Conservation (phyloP, 92 coral and sea anemone species). For the Epizoanthus stellaris region DNA sequence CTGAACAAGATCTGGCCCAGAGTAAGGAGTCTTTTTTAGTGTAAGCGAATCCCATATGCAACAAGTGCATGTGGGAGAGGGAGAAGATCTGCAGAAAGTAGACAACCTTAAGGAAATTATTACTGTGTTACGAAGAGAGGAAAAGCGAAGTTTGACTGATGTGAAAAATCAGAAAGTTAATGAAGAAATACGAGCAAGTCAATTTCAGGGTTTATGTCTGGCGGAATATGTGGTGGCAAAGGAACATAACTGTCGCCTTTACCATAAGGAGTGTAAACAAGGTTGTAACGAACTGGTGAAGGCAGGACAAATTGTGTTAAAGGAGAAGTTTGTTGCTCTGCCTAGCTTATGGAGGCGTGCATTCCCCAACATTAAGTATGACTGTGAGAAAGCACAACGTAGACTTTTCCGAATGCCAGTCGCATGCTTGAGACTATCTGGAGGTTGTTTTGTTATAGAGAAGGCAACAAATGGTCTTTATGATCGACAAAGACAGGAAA, state of each 20-base stretch:
- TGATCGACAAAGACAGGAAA: conserved; percentile 27
- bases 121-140: conserved; percentile 22
- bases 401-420: conserved; percentile 61
- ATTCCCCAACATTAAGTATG: conserved; percentile 53
- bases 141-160: conserved; percentile 36
- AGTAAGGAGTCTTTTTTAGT: conserved; percentile 20
- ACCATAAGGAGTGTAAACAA: conserved; percentile 39
- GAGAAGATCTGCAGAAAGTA: background rate
- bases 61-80: conserved; percentile 11
- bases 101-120: background rate
- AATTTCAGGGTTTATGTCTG: conserved; percentile 23
- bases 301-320: conserved; percentile 34
- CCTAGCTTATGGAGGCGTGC: conserved; percentile 56
- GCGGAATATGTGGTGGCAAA: conserved; percentile 32
- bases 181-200: conserved; percentile 42
- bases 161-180: conserved; percentile 30
- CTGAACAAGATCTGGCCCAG: background rate
- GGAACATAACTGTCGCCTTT: conserved; percentile 24
- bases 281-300: conserved; percentile 25
- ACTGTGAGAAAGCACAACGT: conserved; percentile 65
- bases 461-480: conserved; percentile 35
- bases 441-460: conserved; percentile 42
- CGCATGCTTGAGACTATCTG: conserved; percentile 16
- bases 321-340: conserved; percentile 56
- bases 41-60: conserved; percentile 10